phyloP scores from a whole-genome alignment of 1,140 invertebrate species.

The Achroia grisella region DNA sequence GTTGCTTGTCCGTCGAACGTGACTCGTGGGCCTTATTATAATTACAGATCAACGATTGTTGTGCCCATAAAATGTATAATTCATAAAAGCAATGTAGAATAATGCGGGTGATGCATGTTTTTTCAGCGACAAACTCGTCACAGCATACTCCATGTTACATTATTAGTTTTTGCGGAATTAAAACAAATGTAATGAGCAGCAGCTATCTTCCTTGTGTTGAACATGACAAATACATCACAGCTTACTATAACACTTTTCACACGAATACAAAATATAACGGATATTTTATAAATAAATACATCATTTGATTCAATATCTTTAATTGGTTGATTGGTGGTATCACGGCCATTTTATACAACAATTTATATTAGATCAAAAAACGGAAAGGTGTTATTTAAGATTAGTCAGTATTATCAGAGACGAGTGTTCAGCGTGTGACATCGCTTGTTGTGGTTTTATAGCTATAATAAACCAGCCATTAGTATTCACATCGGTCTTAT shows the following conservation, averaged over 20 bases:
- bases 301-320: too few species aligned
- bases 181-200: not conserved
- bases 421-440: constrained; percentile 20
- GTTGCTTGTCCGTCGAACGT: constrained; percentile 44
- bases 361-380: too few species aligned
- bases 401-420: not conserved
- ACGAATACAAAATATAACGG: too few species aligned
- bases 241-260: too few species aligned
- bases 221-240: too few species aligned
- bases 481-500: constrained; percentile 52
- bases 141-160: constrained; percentile 28
- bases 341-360: too few species aligned
- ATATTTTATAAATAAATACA: too few species aligned
- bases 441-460: constrained; percentile 43
- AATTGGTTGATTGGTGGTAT: too few species aligned
- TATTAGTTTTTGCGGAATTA: constrained; percentile 39
- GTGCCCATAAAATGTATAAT: constrained; percentile 63
- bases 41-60: constrained; percentile 70
- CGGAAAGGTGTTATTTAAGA: too few species aligned
- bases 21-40: constrained; percentile 62
- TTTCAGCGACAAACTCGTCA: constrained; percentile 21
- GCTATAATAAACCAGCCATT: constrained; percentile 38
- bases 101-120: constrained; percentile 31
- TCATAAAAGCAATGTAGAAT: constrained; percentile 56
- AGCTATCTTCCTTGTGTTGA: too few species aligned